phyloP scores from a whole-genome alignment of 1,140 invertebrate species.

The Aphaenogaster floridana region DNA sequence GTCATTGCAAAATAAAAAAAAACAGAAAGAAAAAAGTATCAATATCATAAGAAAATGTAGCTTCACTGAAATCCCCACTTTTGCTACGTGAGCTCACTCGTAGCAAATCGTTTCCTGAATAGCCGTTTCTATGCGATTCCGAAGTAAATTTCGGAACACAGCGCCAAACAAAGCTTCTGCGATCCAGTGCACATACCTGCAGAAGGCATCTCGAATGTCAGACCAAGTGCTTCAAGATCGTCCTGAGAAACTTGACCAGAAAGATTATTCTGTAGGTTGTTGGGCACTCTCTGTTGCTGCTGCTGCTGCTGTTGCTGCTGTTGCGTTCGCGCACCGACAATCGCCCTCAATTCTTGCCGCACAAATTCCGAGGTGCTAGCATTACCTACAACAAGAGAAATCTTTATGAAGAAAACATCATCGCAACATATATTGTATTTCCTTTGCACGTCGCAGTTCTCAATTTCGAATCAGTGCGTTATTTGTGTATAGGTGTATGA shows the following conservation, averaged over 20 bases:
- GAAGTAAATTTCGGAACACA: not conserved
- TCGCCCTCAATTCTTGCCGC: constrained; percentile 94
- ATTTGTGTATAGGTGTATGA: not conserved
- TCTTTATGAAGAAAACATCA: not conserved
- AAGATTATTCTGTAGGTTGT: constrained; percentile 85
- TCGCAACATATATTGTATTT: not conserved
- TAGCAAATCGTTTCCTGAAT: not conserved
- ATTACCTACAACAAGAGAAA: constrained; percentile 80
- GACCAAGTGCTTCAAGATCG: constrained; percentile 90
- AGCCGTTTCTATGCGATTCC: not conserved
- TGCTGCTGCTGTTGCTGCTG: constrained; percentile 86
- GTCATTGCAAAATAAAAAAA: not conserved
- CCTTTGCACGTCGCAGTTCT: not conserved
- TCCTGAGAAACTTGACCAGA: constrained; percentile 87
- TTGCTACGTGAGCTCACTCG: not conserved
- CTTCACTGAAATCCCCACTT: not conserved
- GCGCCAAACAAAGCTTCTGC: not conserved
- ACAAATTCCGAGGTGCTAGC: constrained; percentile 92
- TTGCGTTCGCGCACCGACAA: constrained; percentile 93
- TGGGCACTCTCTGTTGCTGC: constrained; percentile 81
- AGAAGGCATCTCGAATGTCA: constrained; percentile 90
- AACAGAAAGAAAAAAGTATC: not conserved
- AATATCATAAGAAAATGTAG: not conserved
- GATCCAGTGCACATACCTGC: constrained; percentile 86
- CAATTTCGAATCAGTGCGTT: constrained; percentile 4